These are phyloP conservation scores for Scolanthus callimorphus DNA, from an alignment of 92 coral and sea anemone species.

Conservation along the genomic window DNA sequence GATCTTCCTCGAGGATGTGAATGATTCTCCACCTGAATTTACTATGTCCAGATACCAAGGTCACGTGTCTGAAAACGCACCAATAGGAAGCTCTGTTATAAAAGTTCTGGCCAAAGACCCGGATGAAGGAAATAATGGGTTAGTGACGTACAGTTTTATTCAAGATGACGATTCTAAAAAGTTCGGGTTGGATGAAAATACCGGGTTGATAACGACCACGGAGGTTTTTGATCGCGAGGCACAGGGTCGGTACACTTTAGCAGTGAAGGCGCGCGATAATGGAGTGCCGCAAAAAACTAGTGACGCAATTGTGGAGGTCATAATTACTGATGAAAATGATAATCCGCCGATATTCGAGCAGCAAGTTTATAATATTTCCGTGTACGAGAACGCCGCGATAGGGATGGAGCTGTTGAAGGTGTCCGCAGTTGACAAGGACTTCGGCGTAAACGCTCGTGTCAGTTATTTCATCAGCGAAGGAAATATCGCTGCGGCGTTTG, in stretches of 20 bases:
- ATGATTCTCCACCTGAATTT: constrained; percentile 94
- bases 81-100: constrained; percentile 72
- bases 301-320: constrained; percentile 46
- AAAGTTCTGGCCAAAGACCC: constrained; percentile 79
- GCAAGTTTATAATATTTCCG: constrained; percentile 48
- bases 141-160: constrained; percentile 52
- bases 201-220: constrained; percentile 72
- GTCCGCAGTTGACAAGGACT: constrained; percentile 69
- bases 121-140: constrained; percentile 65
- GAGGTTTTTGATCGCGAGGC: constrained; percentile 77
- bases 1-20: constrained; percentile 79
- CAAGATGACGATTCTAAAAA: constrained; percentile 6
- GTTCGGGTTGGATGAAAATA: constrained; percentile 47
- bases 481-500: constrained; percentile 70
- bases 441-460: constrained; percentile 74
- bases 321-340: constrained; percentile 80
- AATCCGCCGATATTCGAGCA: constrained; percentile 65
- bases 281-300: constrained; percentile 43
- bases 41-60: constrained; percentile 67
- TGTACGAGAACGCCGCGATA: constrained; percentile 52
- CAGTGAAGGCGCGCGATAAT: constrained; percentile 73
- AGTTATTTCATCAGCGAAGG: constrained; percentile 82
- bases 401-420: constrained; percentile 57
- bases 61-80: constrained; percentile 87
- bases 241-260: constrained; percentile 44